Evolutionary conservation across 2,888 invertebrate genomes (phyloP).

Genomic region (Lasioglossum oenotherae): DNA sequence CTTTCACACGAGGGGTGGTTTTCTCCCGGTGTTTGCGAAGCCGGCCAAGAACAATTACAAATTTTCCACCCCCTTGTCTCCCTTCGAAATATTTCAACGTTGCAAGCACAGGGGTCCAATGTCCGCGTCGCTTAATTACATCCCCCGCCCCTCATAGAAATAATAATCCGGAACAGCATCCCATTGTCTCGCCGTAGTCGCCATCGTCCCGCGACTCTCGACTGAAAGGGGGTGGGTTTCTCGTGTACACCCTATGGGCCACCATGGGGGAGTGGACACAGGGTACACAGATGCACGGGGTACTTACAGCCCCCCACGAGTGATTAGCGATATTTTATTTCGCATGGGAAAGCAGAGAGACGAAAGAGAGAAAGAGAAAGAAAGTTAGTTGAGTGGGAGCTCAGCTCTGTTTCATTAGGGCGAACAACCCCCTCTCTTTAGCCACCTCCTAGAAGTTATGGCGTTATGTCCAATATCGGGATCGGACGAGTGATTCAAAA

Average conservation of each 20-base stretch:
- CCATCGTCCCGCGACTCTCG: constrained; percentile 54
- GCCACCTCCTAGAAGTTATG: constrained; percentile 57
- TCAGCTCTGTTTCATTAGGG: constrained; percentile 82
- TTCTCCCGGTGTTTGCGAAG: constrained; percentile 64
- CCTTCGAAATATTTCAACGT: constrained; percentile 33
- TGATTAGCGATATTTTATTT: constrained; percentile 85
- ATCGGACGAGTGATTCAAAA: constrained; percentile 71
- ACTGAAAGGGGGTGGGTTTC: constrained; percentile 25
- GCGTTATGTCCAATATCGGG: constrained; percentile 80
- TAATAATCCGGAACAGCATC: constrained; percentile 58
- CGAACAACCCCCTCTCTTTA: constrained; percentile 42
- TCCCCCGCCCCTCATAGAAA: constrained; percentile 25
- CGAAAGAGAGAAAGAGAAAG: constrained; percentile 76
- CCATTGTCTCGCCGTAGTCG: constrained; percentile 59
- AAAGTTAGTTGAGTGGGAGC: constrained; percentile 84
- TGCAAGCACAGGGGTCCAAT: constrained; percentile 1
- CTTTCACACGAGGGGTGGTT: constrained; percentile 71
- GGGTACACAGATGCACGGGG: constrained; percentile 75
- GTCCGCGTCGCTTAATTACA: constrained; percentile 54
- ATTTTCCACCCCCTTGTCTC: constrained; percentile 26
- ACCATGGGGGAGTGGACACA: constrained; percentile 35
- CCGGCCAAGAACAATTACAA: constrained; percentile 45
- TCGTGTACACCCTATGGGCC: constrained; percentile 22
- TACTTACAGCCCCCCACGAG: constrained; percentile 80
- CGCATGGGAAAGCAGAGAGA: constrained; percentile 84